Conservation (phyloP, 92 coral and sea anemone species). For the Siderastrea siderea region DNA sequence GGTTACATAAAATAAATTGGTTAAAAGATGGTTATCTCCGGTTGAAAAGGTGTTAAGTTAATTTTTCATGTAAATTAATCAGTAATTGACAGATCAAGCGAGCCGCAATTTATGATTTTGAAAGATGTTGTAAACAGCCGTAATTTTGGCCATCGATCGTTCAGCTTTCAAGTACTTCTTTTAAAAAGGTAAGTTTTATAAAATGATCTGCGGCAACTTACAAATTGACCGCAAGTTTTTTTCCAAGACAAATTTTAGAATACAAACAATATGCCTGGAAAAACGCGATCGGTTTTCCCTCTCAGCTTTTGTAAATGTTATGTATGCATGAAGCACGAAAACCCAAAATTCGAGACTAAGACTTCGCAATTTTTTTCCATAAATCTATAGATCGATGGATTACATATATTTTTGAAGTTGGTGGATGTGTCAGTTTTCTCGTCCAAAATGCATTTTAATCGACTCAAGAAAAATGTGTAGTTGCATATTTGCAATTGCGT, state of each 20-base stretch:
- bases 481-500: too few species aligned
- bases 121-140: neutral
- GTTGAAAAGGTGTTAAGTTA: neutral
- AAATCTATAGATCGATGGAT: too few species aligned
- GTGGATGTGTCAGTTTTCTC: too few species aligned
- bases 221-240: neutral
- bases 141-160: neutral
- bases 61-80: neutral
- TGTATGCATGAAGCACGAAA: too few species aligned
- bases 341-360: too few species aligned
- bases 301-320: neutral
- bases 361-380: too few species aligned
- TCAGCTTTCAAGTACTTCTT: neutral
- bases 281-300: neutral
- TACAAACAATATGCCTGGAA: neutral
- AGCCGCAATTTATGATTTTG: neutral
- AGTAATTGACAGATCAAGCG: neutral
- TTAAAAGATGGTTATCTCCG: neutral
- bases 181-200: neutral
- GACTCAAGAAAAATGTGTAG: too few species aligned
- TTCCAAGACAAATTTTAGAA: too few species aligned
- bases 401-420: too few species aligned
- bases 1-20: neutral
- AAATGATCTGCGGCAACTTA: neutral
- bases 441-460: too few species aligned